phyloP scores from a whole-genome alignment of 1,140 invertebrate species.

The Tigriopus japonicus region DNA sequence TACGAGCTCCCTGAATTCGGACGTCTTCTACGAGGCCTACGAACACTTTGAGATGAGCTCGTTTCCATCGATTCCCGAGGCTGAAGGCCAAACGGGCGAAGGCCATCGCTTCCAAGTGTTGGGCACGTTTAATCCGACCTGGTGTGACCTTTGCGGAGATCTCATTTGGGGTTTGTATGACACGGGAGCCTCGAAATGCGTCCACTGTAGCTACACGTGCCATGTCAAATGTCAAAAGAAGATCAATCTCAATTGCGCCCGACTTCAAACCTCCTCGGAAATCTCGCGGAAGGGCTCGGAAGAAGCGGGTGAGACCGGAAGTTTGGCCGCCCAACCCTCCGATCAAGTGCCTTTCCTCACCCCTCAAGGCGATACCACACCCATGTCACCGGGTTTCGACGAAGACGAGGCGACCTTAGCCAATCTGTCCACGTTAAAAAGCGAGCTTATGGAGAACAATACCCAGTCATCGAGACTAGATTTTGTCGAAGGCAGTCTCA shows the following conservation, averaged over 20 bases:
- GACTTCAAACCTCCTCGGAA: no score
- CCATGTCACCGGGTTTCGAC: no score
- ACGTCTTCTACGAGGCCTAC: not conserved
- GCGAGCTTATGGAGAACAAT: no score
- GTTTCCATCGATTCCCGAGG: not conserved
- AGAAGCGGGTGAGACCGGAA: no score
- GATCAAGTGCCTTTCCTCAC: no score
- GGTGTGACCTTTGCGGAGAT: constrained; percentile 12
- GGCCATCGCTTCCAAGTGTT: not conserved
- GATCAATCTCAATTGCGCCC: not conserved
- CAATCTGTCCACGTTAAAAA: no score
- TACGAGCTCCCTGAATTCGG: not conserved
- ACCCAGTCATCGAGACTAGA: no score
- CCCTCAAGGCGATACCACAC: no score
- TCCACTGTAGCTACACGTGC: constrained; percentile 1
- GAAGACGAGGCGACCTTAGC: no score
- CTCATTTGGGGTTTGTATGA: constrained; percentile 14
- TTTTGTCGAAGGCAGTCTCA: no score
- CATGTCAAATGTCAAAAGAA: constrained; percentile 2
- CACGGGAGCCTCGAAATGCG: not conserved
- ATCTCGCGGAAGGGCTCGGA: no score
- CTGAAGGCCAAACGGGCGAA: not conserved
- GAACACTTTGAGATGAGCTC: not conserved
- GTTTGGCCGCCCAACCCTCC: no score
- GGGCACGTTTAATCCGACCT: constrained; percentile 6